Evolutionary conservation across 1,140 invertebrate species (phyloP).

Genomic region (Trypoxylus dichotomus): DNA sequence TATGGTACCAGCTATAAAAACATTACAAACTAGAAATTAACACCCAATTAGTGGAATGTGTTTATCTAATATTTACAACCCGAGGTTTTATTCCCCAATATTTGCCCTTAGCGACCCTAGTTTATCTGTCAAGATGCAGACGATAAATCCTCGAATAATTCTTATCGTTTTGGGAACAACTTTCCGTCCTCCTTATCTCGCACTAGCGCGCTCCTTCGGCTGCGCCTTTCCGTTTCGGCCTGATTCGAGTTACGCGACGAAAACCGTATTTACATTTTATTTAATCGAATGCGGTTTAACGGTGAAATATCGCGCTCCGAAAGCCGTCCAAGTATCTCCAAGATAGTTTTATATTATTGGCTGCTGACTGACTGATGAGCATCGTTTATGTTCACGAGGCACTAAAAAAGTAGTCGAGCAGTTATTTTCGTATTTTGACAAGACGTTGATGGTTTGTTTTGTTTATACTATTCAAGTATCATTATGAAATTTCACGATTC

Average conservation of each 20-base stretch:
- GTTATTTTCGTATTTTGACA: slow-evolving; percentile 10
- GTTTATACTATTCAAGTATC: background rate
- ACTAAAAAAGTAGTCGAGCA: slow-evolving; percentile 5
- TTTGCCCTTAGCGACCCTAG: slow-evolving; percentile 23
- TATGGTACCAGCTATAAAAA: slow-evolving; percentile 6
- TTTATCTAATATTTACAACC: slow-evolving; percentile 29
- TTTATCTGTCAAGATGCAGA: slow-evolving; percentile 28
- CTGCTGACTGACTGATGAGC: background rate
- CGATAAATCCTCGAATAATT: slow-evolving; percentile 25
- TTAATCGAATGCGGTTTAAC: background rate
- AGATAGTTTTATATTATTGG: slow-evolving; percentile 18
- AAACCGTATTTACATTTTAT: slow-evolving; percentile 4
- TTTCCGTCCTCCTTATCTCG: slow-evolving; percentile 8
- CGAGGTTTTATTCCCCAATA: slow-evolving; percentile 26
- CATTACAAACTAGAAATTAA: slow-evolving; percentile 25
- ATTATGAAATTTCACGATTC: background rate
- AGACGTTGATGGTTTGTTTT: slow-evolving; percentile 19
- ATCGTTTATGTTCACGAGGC: background rate
- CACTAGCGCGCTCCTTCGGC: background rate
- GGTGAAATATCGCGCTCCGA: background rate
- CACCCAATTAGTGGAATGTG: slow-evolving; percentile 27
- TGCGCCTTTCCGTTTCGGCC: background rate
- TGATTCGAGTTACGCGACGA: background rate
- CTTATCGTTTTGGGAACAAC: slow-evolving; percentile 25
- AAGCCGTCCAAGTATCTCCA: background rate